Evolutionary conservation across 2,113 vertebrate species (phyloP), one percentile per base, ranked within the genome.

Genomic region (Thunnus thynnus): DNA sequence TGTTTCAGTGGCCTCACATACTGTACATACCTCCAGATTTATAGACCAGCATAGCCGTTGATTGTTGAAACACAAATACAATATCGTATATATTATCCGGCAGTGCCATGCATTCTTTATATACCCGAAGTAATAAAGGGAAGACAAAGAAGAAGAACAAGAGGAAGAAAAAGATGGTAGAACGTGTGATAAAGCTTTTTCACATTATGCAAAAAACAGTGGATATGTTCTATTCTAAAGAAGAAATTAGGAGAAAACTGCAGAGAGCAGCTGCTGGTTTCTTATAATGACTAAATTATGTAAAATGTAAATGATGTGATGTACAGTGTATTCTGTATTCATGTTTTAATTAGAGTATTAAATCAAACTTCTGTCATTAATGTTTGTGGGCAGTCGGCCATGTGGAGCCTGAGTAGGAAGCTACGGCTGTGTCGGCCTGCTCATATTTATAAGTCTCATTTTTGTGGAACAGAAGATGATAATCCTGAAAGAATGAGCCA

Each of bases 61-160:
- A 32, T 56, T 76, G 55, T 18, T 6, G 2, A 16, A 16, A 60
- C 25, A 18, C 61, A 25, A 25, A 32, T 17, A 44, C 32, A 41
- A 51, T 51, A 47, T 65, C 25, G 2, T 50, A 50, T 54, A 55
- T 54, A 55, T 67, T 18, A 58, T 10, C 36, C 41, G 54, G 44
- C 46, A 52, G 30, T 71, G 64, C 44, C 67, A 41, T 44, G 55
- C 32, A 46, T 74, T 67, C 50, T 52, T 67, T 64, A 61, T 46
- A 25, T 30, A 8, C 22, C 22, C 32, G 18, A 72, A 44, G n/a
- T 11, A 41, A 47, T 13, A 65, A 72, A 44, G 47, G 52, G 20
- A 72, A 46, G n/a, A 74, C 57, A 0, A 27, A 46, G 7, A 4
- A 41, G 13, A 48, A 36, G 30, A 67, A 16, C 27, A 30, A 50